phyloP scores from a whole-genome alignment of 2,888 invertebrate species.

The Azorinus chamasolen region DNA sequence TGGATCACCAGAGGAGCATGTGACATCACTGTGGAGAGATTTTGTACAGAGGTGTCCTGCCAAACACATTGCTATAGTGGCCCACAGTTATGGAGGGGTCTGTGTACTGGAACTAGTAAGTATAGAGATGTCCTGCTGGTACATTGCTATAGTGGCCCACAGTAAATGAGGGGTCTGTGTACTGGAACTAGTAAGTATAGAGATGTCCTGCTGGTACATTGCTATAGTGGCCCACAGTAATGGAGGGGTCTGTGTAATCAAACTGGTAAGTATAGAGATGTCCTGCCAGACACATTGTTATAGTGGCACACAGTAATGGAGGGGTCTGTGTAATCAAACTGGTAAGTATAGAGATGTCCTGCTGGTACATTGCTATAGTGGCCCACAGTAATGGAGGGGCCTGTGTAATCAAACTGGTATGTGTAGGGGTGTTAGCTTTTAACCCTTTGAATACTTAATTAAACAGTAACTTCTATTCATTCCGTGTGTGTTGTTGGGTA shows the following conservation, averaged over 20 bases:
- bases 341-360: conserved; percentile 87
- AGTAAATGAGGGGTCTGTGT: conserved; percentile 92
- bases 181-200: conserved; percentile 89
- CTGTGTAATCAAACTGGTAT: conserved; percentile 89
- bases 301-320: conserved; percentile 94
- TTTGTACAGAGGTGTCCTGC: conserved; percentile 89
- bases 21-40: conserved; percentile 90
- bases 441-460: too few relatives aligned
- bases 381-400: conserved; percentile 94
- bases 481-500: too few relatives aligned
- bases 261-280: conserved; percentile 88
- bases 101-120: conserved; percentile 89
- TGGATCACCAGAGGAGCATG: conserved; percentile 89
- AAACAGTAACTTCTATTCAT: too few relatives aligned
- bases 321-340: conserved; percentile 90
- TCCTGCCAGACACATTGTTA: conserved; percentile 89
- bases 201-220: conserved; percentile 89
- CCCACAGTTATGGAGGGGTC: conserved; percentile 93
- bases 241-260: conserved; percentile 91
- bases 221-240: conserved; percentile 93
- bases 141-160: conserved; percentile 92
- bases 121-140: conserved; percentile 88
- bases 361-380: conserved; percentile 91
- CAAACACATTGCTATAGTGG: conserved; percentile 90
- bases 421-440: conserved; percentile 88